phyloP scores from a whole-genome alignment of 1,140 invertebrate genomes.

The Lamellibrachia luymesi region DNA sequence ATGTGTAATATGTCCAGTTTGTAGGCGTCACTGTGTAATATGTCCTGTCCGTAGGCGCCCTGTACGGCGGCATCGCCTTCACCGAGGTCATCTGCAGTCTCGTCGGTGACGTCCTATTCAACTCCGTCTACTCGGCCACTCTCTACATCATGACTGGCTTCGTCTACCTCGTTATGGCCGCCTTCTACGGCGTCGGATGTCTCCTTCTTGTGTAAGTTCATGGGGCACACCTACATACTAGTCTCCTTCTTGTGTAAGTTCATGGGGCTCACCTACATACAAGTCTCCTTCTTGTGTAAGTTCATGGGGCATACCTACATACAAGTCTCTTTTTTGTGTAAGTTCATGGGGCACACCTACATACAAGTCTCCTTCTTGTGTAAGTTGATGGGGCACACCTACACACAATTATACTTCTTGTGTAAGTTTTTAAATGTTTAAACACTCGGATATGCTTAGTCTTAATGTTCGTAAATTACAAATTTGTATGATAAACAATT shows the following conservation, averaged over 20 bases:
- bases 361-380: neutral
- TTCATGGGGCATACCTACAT: neutral
- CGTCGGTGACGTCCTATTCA: slow-evolving; percentile 19
- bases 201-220: slow-evolving; percentile 21
- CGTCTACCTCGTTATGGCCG: slow-evolving; percentile 22
- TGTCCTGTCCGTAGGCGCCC: slow-evolving; percentile 12
- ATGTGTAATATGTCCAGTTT: no score
- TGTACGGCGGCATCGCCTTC: slow-evolving; percentile 16
- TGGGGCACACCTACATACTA: no score
- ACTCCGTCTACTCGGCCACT: slow-evolving; percentile 21
- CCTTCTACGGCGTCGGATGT: slow-evolving; percentile 9
- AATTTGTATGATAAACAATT: no score
- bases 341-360: neutral
- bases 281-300: neutral
- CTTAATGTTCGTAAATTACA: no score
- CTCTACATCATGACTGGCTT: slow-evolving; percentile 16
- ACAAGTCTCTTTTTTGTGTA: no score
- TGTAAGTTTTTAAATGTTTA: no score
- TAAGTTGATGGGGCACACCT: no score
- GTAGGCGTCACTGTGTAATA: neutral
- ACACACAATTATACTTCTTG: neutral
- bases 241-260: no score
- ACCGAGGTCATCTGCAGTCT: slow-evolving; percentile 22
- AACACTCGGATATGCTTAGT: no score
- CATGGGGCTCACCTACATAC: neutral